Evolutionary conservation across 1,140 invertebrate genomes (phyloP).

Genomic region (Mesaphorura yosii): DNA sequence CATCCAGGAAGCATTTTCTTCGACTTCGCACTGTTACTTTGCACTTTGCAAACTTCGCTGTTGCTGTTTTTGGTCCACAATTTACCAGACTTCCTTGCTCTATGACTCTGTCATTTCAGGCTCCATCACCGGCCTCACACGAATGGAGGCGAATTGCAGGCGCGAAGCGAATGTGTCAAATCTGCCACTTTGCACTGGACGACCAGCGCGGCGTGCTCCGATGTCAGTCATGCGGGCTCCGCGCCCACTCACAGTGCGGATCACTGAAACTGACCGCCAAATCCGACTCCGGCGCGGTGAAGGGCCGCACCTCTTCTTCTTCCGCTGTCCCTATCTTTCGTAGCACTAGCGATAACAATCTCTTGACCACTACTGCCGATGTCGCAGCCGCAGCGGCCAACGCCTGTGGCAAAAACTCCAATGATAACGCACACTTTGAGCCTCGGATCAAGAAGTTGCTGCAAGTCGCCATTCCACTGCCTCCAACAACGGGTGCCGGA

Average conservation of each 20-base stretch:
- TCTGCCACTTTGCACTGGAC: constrained; percentile 24
- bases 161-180: constrained; percentile 22
- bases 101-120: too few relatives aligned
- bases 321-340: background rate
- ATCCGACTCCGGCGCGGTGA: too few relatives aligned
- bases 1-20: too few relatives aligned
- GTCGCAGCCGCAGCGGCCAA: background rate
- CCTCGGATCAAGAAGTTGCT: constrained; percentile 26
- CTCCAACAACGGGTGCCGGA: too few relatives aligned
- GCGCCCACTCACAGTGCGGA: constrained; percentile 22
- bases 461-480: constrained; percentile 6
- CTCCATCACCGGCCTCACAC: constrained; percentile 24
- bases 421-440: constrained; percentile 10
- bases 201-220: constrained; percentile 19
- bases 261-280: constrained; percentile 11
- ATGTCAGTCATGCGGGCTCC: constrained; percentile 20
- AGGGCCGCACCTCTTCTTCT: too few relatives aligned
- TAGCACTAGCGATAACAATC: constrained; percentile 10
- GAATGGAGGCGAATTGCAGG: constrained; percentile 21
- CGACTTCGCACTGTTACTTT: too few relatives aligned
- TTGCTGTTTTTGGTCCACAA: too few relatives aligned
- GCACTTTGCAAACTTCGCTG: too few relatives aligned
- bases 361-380: background rate
- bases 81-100: too few relatives aligned
- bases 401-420: background rate